phyloP scores from a whole-genome alignment of 1,140 invertebrate genomes.

The Apis florea region DNA sequence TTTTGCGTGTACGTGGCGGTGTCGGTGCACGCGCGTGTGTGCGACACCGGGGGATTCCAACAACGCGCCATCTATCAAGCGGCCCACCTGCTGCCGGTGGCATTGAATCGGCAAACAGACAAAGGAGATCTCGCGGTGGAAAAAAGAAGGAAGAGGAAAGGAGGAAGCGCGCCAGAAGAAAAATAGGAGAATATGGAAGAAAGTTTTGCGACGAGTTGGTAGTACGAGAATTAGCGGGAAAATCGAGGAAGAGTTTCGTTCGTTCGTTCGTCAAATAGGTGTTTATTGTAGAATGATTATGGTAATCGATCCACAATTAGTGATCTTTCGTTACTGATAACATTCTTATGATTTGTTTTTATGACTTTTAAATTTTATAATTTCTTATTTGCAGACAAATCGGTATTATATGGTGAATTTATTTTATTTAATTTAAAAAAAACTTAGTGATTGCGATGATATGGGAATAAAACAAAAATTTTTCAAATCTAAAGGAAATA shows the following conservation, averaged over 20 bases:
- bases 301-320: no score
- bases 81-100: slow-evolving; percentile 59
- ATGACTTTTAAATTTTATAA: no score
- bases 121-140: slow-evolving; percentile 43
- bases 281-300: neutral
- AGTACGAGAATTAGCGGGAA: neutral
- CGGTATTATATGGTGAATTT: no score
- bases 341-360: no score
- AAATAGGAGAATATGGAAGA: slow-evolving; percentile 8
- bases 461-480: no score
- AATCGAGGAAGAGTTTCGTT: slow-evolving; percentile 13
- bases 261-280: slow-evolving; percentile 12
- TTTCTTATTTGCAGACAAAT: no score
- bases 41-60: slow-evolving; percentile 40
- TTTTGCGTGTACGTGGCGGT: slow-evolving; percentile 20
- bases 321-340: no score
- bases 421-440: no score
- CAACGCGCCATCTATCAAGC: slow-evolving; percentile 58
- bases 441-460: no score
- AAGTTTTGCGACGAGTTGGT: neutral
- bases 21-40: neutral
- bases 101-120: slow-evolving; percentile 59
- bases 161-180: neutral
- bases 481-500: no score
- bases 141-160: neutral